These are phyloP conservation scores for Globodera rostochiensis DNA, from an alignment of 1,140 invertebrate species.

Conservation along the genomic window DNA sequence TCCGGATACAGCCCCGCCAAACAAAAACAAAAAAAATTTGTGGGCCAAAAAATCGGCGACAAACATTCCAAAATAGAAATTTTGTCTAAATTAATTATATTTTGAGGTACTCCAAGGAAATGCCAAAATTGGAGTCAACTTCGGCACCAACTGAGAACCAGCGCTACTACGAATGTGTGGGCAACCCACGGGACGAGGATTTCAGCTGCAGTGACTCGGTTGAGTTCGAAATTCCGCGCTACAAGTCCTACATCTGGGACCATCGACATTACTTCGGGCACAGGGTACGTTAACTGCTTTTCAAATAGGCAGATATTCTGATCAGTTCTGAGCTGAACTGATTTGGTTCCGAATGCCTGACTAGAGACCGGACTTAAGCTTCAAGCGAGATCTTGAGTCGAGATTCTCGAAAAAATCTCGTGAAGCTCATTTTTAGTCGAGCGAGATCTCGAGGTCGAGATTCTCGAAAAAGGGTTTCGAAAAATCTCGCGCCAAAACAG, in stretches of 20 bases:
- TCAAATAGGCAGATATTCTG: background rate
- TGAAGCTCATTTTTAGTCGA: too few species aligned
- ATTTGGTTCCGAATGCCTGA: background rate
- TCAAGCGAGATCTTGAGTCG: too few species aligned
- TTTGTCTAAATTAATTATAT: background rate
- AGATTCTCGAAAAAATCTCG: too few species aligned
- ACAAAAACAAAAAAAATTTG: too few species aligned
- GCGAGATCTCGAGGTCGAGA: too few species aligned
- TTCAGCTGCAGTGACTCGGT: conserved; percentile 44
- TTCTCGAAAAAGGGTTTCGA: too few species aligned
- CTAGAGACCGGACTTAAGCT: too few species aligned
- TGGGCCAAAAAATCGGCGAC: too few species aligned
- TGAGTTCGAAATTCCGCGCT: conserved; percentile 40
- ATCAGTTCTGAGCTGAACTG: background rate
- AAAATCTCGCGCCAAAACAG: too few species aligned
- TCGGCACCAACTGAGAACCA: background rate
- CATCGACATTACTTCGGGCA: conserved; percentile 54
- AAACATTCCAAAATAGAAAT: too few species aligned
- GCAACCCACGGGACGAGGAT: conserved; percentile 47
- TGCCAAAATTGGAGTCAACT: conserved; percentile 30
- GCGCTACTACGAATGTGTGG: conserved; percentile 45
- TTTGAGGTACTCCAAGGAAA: conserved; percentile 49
- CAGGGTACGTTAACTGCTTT: conserved; percentile 31
- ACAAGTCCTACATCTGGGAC: conserved; percentile 48
- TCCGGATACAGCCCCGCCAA: too few species aligned